These are phyloP conservation scores for Pseudachorutes palmiensis DNA, from an alignment of 1,140 invertebrate species.

Conservation along the genomic window DNA sequence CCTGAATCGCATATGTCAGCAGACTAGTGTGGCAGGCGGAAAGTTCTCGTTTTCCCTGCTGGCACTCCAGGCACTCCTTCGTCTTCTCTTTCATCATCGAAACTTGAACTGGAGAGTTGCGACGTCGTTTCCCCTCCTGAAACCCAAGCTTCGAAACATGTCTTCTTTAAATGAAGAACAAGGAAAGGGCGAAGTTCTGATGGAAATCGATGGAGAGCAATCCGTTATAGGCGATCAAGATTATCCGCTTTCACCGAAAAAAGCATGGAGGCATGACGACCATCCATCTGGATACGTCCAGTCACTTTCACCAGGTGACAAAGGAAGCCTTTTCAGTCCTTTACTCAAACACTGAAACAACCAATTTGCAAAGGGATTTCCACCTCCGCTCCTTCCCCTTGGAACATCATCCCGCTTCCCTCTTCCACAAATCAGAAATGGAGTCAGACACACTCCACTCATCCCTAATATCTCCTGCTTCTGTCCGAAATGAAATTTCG, in stretches of 20 bases:
- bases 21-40: background rate
- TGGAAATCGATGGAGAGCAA: slow-evolving; percentile 4
- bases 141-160: background rate
- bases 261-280: no score
- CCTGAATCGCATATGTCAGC: background rate
- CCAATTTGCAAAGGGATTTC: no score
- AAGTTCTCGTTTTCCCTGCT: background rate
- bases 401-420: no score
- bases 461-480: no score
- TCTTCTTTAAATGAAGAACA: slow-evolving; percentile 13
- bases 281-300: background rate
- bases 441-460: no score
- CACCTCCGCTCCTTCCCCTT: no score
- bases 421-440: no score
- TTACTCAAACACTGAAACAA: no score
- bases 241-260: background rate
- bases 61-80: background rate
- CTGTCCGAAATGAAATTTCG: no score
- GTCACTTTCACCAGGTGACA: no score
- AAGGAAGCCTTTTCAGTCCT: no score
- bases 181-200: slow-evolving; percentile 1
- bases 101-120: slow-evolving; percentile 1
- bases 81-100: background rate
- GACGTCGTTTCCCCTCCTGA: background rate
- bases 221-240: background rate